phyloP scores from a whole-genome alignment of 2,113 vertebrate genomes.

The Ailuropoda melanoleuca region DNA sequence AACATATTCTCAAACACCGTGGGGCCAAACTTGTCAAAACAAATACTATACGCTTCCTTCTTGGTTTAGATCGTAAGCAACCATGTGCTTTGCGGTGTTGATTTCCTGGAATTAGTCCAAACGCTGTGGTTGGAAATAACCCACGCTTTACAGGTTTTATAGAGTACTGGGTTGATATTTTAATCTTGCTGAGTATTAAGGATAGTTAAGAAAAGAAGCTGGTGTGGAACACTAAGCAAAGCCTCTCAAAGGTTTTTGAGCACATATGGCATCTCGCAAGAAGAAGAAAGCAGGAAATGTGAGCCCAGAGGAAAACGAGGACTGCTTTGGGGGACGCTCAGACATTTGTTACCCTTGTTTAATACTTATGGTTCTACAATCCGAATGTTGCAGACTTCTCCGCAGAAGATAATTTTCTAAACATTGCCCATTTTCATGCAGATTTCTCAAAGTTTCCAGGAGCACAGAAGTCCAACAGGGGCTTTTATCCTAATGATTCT shows the following conservation, averaged over 20 bases:
- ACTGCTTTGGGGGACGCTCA: neutral
- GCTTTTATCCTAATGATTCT: neutral
- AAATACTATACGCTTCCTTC: constrained; percentile 55
- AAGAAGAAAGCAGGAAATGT: neutral
- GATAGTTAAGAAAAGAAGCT: neutral
- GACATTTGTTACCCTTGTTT: neutral
- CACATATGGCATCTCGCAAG: constrained; percentile 17
- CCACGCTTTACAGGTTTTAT: constrained; percentile 37
- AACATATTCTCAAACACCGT: constrained; percentile 73
- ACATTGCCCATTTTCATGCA: neutral
- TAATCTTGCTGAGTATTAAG: constrained; percentile 38
- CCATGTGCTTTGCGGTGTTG: constrained; percentile 41
- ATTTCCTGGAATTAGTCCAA: constrained; percentile 59
- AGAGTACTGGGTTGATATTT: constrained; percentile 49
- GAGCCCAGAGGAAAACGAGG: neutral
- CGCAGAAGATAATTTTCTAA: neutral
- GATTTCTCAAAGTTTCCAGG: neutral
- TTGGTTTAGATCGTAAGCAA: neutral
- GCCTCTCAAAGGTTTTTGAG: neutral
- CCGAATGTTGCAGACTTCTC: neutral
- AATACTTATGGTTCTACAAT: neutral
- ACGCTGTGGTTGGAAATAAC: constrained; percentile 41
- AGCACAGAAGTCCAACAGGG: neutral
- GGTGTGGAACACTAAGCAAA: neutral
- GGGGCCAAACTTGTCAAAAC: constrained; percentile 73